Base-by-base conservation (phyloP, 1,140 invertebrate species). In the Maniola jurtina region DNA sequence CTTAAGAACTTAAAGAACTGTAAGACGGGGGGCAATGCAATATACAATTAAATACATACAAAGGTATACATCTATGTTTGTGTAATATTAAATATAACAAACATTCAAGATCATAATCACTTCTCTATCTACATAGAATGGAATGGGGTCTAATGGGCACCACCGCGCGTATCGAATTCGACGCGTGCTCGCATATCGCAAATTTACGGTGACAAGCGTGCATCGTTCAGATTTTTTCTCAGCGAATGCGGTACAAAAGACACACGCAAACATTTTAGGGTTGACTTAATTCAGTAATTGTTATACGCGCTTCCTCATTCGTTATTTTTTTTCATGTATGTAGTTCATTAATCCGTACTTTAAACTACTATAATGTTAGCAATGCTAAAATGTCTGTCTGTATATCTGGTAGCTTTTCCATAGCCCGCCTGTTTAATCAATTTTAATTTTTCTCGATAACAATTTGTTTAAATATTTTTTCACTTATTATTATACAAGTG, bases 161-260 rank as follows among this genome's bases (percentile, higher is more conserved):
- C 67, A 80, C 70, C 65, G 61, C 40, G 75, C 81, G 72, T 77
- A 71, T 76, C 82, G 66, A 77, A 86, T 84, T 54, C 8, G 54
- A 62, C 74, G 77, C 84, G 77, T 80, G 79, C 66, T 64, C 59
- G 54, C 52, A 73, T 64, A 61, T 73, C 69, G 38, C 77, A 72
- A 77, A 84, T 80, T 76, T 84, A 79, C 70, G 79, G 79, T 80
- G 84, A 85, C 83, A 86, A 77, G 70, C 84, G 71, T 83, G 67
- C 25, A 69, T 66, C 65, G 58, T 69, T 61, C 48, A 34, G 77
- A 80, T 81, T 79, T 83, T 80, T 87, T 86, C 83, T 84, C 82
- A 80, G 80, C 52, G 68, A 60, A 11, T n/a, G 42, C 42, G 59
- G 42, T 61, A 73, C 67, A 76, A 74, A 72, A 68, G 64, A 61